Evolutionary conservation across 2,113 vertebrate genomes (phyloP).

Genomic region (Cranoglanis bouderius): DNA sequence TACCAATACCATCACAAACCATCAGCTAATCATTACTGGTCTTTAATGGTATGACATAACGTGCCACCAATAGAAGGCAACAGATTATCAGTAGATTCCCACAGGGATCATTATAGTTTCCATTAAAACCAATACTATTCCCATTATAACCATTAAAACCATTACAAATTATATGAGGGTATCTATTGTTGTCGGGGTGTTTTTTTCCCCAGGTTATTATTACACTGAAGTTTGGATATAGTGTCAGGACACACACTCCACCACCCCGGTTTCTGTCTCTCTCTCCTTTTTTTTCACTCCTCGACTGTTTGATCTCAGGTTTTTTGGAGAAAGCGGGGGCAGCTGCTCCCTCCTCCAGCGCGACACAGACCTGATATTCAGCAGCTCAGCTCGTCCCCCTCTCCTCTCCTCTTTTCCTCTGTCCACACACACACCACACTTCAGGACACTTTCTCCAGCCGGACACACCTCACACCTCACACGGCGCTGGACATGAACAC

Average conservation of each 20-base stretch:
- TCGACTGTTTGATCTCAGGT: conserved; percentile 51
- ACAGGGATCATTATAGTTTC: neutral
- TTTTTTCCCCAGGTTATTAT: neutral
- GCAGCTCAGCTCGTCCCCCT: conserved; percentile 65
- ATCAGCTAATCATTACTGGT: no score
- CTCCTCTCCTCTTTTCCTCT: conserved; percentile 55
- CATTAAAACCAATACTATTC: neutral
- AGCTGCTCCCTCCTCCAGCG: conserved; percentile 72
- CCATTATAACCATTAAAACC: neutral
- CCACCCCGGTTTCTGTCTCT: neutral
- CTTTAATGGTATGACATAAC: neutral
- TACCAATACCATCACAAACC: no score
- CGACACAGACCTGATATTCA: conserved; percentile 86
- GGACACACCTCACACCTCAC: conserved; percentile 55
- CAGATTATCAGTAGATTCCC: neutral
- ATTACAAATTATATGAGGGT: neutral
- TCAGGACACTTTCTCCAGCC: conserved; percentile 55
- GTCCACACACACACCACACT: conserved; percentile 56
- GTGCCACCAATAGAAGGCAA: neutral
- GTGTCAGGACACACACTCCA: neutral
- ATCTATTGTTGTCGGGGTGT: neutral
- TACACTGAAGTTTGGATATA: neutral
- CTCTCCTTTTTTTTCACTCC: conserved; percentile 19
- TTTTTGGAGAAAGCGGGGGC: conserved; percentile 60
- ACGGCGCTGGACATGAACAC: conserved; percentile 60